Base-by-base conservation (phyloP, 2,888 invertebrate genomes). In the Celastrina argiolus region DNA sequence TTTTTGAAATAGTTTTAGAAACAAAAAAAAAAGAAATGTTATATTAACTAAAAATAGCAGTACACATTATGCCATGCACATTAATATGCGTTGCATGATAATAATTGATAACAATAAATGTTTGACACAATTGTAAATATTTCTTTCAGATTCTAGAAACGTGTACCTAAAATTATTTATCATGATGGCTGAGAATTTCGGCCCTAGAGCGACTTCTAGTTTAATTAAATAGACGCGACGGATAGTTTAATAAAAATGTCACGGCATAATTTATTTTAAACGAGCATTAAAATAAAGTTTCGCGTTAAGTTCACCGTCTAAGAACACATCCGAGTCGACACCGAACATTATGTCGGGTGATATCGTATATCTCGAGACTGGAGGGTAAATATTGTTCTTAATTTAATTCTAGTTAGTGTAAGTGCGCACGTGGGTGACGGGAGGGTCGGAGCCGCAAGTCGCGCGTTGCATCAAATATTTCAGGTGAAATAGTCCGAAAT, bases 371-470 rank as follows among this genome's bases (percentile, higher is more conserved):
- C 86, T 84, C 77, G 79, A 83, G 81, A 75, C 78, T 78, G 79
- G 80, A 79, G 86, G 82, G 88, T 87, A 88, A 91, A 91, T 89
- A 90, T 90, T 90, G 88, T 91, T 88, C 86, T 88, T 85, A 91
- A 89, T 90, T 90, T 88, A 91, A 88, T 86, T 89, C 82, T 81
- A 86, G 86, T 88, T 83, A 81, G 82, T 63, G 42, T 77, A 76
- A 74, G 73, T 78, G 81, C 81, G 80, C 81, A 82, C 79, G 80
- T 81, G 82, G 83, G 82, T 81, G 81, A 81, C 76, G 82, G 74
- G 78, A 73, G 75, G 72, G 69, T 68, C 77, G 75, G 80, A 80
- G 84, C 86, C 82, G 78, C 85, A 84, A 86, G 84, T 83, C 85
- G 84, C 84, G 79, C 81, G 78, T 80, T 87, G 83, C 86, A 83